These are phyloP conservation scores for Eristalis intricaria DNA, from an alignment of 2,888 invertebrate genomes.

Conservation along the genomic window DNA sequence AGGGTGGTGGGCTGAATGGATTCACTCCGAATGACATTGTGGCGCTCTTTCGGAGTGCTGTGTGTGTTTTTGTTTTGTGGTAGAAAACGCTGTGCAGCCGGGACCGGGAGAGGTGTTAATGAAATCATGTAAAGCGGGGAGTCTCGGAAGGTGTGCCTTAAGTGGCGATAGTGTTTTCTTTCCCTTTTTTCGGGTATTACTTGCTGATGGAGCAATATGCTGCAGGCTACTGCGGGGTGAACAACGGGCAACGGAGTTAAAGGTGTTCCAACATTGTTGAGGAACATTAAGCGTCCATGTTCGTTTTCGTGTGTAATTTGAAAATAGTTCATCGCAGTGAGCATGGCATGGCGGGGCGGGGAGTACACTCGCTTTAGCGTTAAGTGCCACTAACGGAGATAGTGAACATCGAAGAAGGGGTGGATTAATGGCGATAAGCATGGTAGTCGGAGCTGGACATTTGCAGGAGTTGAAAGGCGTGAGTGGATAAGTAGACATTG, in stretches of 20 bases:
- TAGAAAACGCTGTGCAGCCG: not conserved
- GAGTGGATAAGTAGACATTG: not conserved
- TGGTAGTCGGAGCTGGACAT: not conserved
- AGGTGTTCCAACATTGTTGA: not conserved
- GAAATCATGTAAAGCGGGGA: conserved; percentile 45
- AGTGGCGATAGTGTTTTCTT: conserved; percentile 27
- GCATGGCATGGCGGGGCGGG: not conserved
- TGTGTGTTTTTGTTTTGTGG: conserved; percentile 42
- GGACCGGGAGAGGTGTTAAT: conserved; percentile 48
- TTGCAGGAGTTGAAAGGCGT: not conserved
- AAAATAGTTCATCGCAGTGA: not conserved
- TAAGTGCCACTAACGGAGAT: not conserved
- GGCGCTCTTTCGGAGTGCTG: conserved; percentile 40
- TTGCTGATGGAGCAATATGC: conserved; percentile 23
- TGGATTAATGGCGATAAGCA: not conserved
- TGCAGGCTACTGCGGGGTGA: not conserved
- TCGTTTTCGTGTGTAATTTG: not conserved
- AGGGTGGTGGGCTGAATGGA: not conserved
- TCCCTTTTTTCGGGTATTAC: conserved; percentile 15
- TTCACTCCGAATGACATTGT: conserved; percentile 18
- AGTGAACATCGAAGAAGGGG: not conserved
- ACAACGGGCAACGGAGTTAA: not conserved
- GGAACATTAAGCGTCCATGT: not conserved
- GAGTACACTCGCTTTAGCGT: not conserved
- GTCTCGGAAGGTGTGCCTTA: conserved; percentile 16